These are phyloP conservation scores for Ceratothoa steindachneri DNA, from an alignment of 2,888 invertebrate species.

Conservation along the genomic window DNA sequence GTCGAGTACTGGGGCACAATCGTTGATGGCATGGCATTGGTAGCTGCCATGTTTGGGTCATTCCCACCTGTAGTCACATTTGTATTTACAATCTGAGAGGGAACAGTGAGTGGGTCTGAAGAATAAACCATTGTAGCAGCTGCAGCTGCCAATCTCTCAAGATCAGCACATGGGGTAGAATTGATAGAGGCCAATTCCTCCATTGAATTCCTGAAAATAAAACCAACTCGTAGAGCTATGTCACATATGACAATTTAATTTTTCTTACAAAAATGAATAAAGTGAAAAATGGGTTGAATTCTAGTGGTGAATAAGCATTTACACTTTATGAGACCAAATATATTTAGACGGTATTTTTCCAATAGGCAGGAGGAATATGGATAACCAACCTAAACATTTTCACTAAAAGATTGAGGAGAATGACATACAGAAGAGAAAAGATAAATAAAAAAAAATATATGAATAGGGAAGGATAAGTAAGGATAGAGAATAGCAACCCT, in stretches of 20 bases:
- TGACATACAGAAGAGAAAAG: no score
- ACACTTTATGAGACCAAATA: no score
- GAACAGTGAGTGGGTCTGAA: constrained; percentile 30
- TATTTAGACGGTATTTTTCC: no score
- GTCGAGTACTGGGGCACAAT: constrained; percentile 35
- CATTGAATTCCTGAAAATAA: not conserved
- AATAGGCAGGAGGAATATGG: no score
- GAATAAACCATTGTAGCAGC: constrained; percentile 42
- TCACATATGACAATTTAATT: not conserved
- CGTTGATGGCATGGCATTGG: constrained; percentile 7
- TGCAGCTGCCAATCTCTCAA: constrained; percentile 39
- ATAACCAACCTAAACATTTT: not conserved
- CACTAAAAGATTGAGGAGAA: not conserved
- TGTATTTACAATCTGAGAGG: constrained; percentile 24
- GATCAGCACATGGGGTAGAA: constrained; percentile 31
- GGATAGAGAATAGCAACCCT: no score
- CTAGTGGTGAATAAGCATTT: no score
- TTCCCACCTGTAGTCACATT: no score
- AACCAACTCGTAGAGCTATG: no score
- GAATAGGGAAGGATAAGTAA: no score
- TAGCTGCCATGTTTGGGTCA: constrained; percentile 21
- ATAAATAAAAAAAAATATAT: no score
- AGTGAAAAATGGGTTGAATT: no score
- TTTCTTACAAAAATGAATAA: no score
- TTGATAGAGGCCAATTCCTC: not conserved